Percentiles rank a stretch among this genome's conserved stretches.
Conservation (phyloP, 2,797 vertebrate genomes). For the Arnoldichthys spilopterus region DNA sequence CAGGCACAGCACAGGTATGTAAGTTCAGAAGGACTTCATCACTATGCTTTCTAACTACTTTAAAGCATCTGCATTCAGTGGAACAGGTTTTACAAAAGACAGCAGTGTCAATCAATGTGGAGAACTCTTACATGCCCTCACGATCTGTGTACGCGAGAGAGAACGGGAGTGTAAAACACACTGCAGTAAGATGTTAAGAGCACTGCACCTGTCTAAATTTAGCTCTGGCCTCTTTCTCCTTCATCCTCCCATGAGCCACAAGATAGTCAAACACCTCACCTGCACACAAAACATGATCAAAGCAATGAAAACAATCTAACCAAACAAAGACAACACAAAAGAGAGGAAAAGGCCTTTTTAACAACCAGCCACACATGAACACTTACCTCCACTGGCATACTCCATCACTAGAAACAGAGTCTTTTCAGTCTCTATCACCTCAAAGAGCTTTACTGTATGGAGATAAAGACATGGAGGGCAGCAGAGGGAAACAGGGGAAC, state of each 20-base stretch:
- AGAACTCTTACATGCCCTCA: neutral
- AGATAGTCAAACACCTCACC: slow-evolving; percentile 96
- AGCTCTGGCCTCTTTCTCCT: slow-evolving; percentile 95
- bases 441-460: slow-evolving; percentile 91
- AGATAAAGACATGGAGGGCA: neutral
- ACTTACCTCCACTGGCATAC: slow-evolving; percentile 98
- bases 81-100: neutral
- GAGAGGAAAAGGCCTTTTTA: slow-evolving; percentile 12
- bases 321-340: neutral
- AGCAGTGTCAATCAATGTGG: neutral
- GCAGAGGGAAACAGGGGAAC: neutral
- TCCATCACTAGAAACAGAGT: slow-evolving; percentile 99
- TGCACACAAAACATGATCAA: slow-evolving; percentile 64
- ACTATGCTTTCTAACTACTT: neutral
- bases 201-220: slow-evolving; percentile 95
- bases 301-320: neutral
- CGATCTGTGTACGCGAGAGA: neutral
- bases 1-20: neutral
- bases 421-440: slow-evolving; percentile 98
- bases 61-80: neutral
- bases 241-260: slow-evolving; percentile 96
- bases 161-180: neutral
- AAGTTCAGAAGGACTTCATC: neutral
- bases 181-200: slow-evolving; percentile 34
- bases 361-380: too few relatives aligned